Evolutionary conservation across 2,888 invertebrate genomes (phyloP).

Genomic region (Tiphia femorata): DNA sequence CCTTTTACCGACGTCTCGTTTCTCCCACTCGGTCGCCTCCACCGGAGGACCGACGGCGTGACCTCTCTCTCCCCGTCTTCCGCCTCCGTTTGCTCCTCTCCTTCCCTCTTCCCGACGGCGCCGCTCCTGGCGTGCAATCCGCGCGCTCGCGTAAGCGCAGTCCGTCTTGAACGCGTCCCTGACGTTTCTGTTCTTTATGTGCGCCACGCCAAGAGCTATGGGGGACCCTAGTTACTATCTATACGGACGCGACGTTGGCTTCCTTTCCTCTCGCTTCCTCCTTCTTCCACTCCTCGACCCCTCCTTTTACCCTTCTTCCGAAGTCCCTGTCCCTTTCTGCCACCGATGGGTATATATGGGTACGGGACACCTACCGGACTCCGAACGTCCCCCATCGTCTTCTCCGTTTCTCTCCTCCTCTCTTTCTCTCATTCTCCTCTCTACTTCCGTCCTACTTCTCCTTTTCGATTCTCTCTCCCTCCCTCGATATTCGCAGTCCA

Average conservation of each 20-base stretch:
- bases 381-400: conserved; percentile 2
- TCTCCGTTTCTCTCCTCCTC: conserved; percentile 18
- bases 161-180: conserved; percentile 62
- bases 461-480: conserved; percentile 2
- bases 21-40: conserved; percentile 6
- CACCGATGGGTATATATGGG: conserved; percentile 29
- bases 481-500: background rate
- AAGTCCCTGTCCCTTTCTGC: conserved; percentile 21
- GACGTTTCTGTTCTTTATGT: conserved; percentile 62
- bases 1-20: background rate
- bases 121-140: conserved; percentile 18
- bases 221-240: conserved; percentile 55
- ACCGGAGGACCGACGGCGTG: too few relatives aligned
- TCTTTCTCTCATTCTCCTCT: conserved; percentile 1
- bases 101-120: conserved; percentile 20
- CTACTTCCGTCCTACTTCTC: conserved; percentile 8
- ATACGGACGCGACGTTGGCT: conserved; percentile 45
- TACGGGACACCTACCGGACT: conserved; percentile 26
- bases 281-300: conserved; percentile 5
- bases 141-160: conserved; percentile 56
- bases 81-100: conserved; percentile 23
- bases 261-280: conserved; percentile 27
- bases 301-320: conserved; percentile 8
- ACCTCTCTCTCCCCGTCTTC: conserved; percentile 4
- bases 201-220: conserved; percentile 56